phyloP scores from a whole-genome alignment of 2,113 vertebrate species.

The Saimiri boliviensis region DNA sequence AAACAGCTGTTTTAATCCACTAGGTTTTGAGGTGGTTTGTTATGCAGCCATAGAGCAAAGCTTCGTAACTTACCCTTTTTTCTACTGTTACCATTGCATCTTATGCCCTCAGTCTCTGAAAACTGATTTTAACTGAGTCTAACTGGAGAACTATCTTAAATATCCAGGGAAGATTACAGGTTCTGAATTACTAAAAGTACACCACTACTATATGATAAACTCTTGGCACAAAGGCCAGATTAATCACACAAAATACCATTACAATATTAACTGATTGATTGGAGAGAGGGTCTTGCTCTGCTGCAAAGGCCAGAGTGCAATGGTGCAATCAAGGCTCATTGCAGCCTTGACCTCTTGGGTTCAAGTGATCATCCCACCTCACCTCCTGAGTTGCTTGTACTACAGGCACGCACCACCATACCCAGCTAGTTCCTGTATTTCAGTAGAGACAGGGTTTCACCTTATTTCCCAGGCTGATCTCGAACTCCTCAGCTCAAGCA shows the following conservation, averaged over 20 bases:
- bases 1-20: not conserved
- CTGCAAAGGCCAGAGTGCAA: too few relatives aligned
- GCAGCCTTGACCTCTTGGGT: too few relatives aligned
- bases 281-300: too few relatives aligned
- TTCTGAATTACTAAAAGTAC: not conserved
- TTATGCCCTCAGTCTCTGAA: not conserved
- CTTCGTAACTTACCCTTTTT: not conserved
- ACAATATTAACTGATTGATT: too few relatives aligned
- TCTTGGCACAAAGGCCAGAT: not conserved
- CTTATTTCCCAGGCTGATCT: too few relatives aligned
- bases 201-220: not conserved
- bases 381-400: too few relatives aligned
- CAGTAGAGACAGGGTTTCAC: too few relatives aligned
- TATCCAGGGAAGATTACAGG: not conserved
- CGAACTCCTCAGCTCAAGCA: not conserved
- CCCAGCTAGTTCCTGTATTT: too few relatives aligned
- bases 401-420: too few relatives aligned
- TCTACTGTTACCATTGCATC: not conserved
- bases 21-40: not conserved
- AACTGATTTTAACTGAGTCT: slow-evolving; percentile 12
- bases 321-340: too few relatives aligned
- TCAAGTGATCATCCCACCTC: too few relatives aligned
- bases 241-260: not conserved
- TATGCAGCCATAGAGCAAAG: not conserved
- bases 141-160: not conserved